Base-by-base conservation (phyloP, 2,888 invertebrate species). In the Rhaphigaster nebulosa region DNA sequence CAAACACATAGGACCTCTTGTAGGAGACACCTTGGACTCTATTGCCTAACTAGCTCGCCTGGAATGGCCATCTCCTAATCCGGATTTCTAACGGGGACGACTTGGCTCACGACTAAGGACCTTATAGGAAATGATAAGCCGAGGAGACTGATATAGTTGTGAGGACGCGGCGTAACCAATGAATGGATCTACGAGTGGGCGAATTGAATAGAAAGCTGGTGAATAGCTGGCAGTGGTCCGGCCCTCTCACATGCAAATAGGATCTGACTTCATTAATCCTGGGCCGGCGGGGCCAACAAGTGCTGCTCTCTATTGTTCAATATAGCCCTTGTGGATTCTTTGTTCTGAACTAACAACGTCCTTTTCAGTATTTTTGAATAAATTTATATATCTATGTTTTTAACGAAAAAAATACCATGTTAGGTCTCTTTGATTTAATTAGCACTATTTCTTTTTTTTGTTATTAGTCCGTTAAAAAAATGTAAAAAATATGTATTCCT, bases 191-290 rank as follows among this genome's bases (percentile, higher is more conserved):
- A 41, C 13, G 88, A 65, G 60, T 60, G 88, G 88, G 56, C 60
- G 41, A 29, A 29, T 52, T 88, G 56, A 88, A 88, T 60, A 88
- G 88, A 60, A 20, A 13, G 13, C n/a, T n/a, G 15, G 45, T 84
- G 84, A 84, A 84, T 84, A 84, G 84, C 13, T 45, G 34, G n/a
- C 84, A n/a, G 45, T n/a, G 84, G 70, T 23, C 65, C 60, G 60
- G 38, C 56, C 52, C 88, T 60, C 88, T 88, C 88, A 88, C 88
- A 88, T 88, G 88, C 88, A 88, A 88, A 88, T 88, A 88, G 56
- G 56, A 60, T 23, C 56, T 26, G 60, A 15, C 60, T 88, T 88
- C 88, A 88, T 88, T 88, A 88, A 88, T 88, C 88, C 88, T 88
- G 8, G 2, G 52, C 45, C 45, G 45, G 45, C 45, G 45, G 45